Conservation (phyloP, 2,113 vertebrate species). For the Rattus rattus region DNA sequence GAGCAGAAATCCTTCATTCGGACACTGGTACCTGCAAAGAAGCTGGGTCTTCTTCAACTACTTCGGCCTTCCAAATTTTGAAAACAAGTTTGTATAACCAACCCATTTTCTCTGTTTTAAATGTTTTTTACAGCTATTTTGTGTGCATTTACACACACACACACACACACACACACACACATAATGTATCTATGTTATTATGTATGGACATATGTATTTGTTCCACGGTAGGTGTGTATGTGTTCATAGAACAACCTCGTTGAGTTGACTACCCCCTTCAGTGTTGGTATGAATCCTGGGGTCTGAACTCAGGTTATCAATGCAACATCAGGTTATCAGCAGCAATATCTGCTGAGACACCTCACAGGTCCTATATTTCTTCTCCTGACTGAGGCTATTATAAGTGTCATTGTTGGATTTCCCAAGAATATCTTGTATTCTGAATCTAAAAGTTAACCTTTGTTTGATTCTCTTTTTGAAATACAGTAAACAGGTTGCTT, state of each 20-base stretch:
- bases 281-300: not conserved
- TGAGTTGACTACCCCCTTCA: not conserved
- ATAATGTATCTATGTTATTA: not conserved
- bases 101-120: not conserved
- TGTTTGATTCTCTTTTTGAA: not conserved
- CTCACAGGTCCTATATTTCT: not conserved
- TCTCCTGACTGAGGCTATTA: not conserved
- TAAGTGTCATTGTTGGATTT: not conserved
- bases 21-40: too few relatives aligned
- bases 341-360: not conserved
- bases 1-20: not conserved
- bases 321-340: not conserved
- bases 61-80: not conserved
- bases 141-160: not conserved
- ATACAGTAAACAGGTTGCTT: not conserved
- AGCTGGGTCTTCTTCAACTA: not conserved
- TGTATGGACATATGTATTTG: not conserved
- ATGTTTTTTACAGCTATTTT: not conserved
- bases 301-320: not conserved
- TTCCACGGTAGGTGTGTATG: too few relatives aligned
- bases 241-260: not conserved
- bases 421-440: conserved; percentile 9
- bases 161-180: too few relatives aligned
- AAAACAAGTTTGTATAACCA: not conserved
- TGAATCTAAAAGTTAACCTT: not conserved